Evolutionary conservation across 1,140 invertebrate genomes (phyloP).

Genomic region (Drosophila azteca): DNA sequence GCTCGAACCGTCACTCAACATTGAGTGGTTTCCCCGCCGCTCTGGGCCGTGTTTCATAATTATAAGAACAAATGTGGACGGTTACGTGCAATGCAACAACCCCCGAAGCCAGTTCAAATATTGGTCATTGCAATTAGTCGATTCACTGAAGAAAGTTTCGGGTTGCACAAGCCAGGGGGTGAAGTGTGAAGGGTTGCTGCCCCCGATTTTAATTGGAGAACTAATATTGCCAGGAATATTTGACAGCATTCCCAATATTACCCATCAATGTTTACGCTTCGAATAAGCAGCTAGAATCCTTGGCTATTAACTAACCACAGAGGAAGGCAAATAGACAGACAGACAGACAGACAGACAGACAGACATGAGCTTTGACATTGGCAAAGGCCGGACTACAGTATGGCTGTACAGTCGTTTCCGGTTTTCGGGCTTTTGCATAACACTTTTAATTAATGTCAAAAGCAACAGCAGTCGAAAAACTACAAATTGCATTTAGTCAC

Average conservation of each 20-base stretch:
- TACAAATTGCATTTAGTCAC: conserved; percentile 14
- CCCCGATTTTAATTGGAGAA: conserved; percentile 10
- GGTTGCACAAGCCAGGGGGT: conserved; percentile 29
- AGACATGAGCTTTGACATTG: conserved; percentile 40
- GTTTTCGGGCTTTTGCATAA: conserved; percentile 62
- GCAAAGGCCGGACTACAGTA: not conserved
- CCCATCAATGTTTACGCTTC: not conserved
- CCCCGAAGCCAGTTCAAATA: conserved; percentile 62
- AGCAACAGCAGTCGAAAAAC: conserved; percentile 16
- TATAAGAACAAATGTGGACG: conserved; percentile 44
- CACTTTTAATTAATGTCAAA: conserved; percentile 79
- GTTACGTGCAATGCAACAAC: conserved; percentile 42
- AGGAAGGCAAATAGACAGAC: too few relatives aligned
- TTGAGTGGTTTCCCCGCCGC: conserved; percentile 30
- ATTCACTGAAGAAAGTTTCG: conserved; percentile 52
- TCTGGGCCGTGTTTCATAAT: conserved; percentile 60
- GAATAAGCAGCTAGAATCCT: too few relatives aligned
- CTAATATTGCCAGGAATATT: not conserved
- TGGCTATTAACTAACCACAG: too few relatives aligned
- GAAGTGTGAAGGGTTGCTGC: conserved; percentile 12
- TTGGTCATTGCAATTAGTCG: conserved; percentile 74
- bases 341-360: not conserved
- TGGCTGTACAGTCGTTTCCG: conserved; percentile 42
- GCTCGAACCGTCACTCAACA: conserved; percentile 53
- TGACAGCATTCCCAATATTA: conserved; percentile 17